A percentile compares a stretch with the other conserved stretches of the same genome.
phyloP scores from a whole-genome alignment of 2,888 invertebrate genomes.

The Trichacis sp. region DNA sequence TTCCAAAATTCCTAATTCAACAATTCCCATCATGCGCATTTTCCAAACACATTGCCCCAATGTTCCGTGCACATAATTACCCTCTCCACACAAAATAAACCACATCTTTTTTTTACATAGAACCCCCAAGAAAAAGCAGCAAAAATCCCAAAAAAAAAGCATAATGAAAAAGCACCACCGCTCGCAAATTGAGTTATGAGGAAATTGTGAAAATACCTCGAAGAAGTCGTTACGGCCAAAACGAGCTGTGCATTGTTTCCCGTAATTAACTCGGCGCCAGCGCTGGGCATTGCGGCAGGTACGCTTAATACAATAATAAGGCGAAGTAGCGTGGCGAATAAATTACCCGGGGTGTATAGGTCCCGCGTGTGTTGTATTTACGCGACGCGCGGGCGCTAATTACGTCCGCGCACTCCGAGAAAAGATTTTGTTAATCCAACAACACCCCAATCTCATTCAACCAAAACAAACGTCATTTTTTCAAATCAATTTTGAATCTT shows the following conservation, averaged over 20 bases:
- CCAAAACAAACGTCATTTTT: too few species aligned
- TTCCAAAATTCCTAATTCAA: too few species aligned
- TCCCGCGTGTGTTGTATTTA: conserved; percentile 57
- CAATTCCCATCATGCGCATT: too few species aligned
- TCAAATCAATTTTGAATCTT: too few species aligned
- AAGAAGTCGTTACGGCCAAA: conserved; percentile 9
- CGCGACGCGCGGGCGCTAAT: conserved; percentile 53
- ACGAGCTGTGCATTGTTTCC: conserved; percentile 43
- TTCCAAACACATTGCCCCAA: too few species aligned
- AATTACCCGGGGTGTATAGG: conserved; percentile 52
- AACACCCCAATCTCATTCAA: too few species aligned
- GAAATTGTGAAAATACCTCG: neutral
- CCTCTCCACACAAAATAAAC: neutral
- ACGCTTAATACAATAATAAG: conserved; percentile 59
- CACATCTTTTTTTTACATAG: neutral
- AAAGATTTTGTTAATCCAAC: too few species aligned
- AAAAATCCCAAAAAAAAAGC: too few species aligned
- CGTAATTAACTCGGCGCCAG: conserved; percentile 47
- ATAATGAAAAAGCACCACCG: neutral
- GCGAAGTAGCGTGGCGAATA: conserved; percentile 55
- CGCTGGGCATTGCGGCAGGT: conserved; percentile 36
- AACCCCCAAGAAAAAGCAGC: neutral
- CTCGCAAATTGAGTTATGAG: neutral
- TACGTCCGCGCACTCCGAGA: conserved; percentile 58
- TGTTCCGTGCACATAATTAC: too few species aligned